Evolutionary conservation across 92 coral and sea anemone genomes (phyloP).

Genomic region (Zoanthus sansibaricus): DNA sequence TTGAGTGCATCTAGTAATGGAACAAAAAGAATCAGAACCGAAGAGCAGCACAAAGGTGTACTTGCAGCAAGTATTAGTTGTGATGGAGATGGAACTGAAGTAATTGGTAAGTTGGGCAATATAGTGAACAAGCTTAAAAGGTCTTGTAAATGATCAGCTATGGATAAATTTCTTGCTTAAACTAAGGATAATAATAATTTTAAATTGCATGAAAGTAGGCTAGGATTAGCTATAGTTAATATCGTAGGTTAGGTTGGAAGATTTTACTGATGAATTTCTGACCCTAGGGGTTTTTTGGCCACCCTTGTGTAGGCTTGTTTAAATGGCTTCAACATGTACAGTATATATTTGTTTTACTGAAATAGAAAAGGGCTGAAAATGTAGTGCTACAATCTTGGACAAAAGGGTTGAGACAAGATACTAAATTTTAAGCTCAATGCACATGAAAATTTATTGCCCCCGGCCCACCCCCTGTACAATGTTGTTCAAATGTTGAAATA

Average conservation of each 20-base stretch:
- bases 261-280: constrained; percentile 27
- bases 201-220: constrained; percentile 28
- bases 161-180: constrained; percentile 27
- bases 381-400: constrained; percentile 30
- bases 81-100: constrained; percentile 14
- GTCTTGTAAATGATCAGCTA: constrained; percentile 29
- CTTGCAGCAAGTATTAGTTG: constrained; percentile 14
- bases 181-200: constrained; percentile 23
- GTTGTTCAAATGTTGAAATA: constrained; percentile 27
- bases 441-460: constrained; percentile 29
- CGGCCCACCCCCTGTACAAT: constrained; percentile 32
- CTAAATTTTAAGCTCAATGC: constrained; percentile 28
- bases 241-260: constrained; percentile 30
- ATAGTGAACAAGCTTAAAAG: constrained; percentile 19
- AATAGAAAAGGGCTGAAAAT: constrained; percentile 31
- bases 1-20: constrained; percentile 51
- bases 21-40: constrained; percentile 51
- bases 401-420: constrained; percentile 26
- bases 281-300: constrained; percentile 33
- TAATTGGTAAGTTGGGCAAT: constrained; percentile 6
- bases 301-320: constrained; percentile 33
- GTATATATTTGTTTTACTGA: constrained; percentile 29
- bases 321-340: constrained; percentile 32
- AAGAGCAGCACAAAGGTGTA: constrained; percentile 32
- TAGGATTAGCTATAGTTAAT: constrained; percentile 26